phyloP scores from a whole-genome alignment of 2,888 invertebrate genomes.

The Stictocephala bisonia region DNA sequence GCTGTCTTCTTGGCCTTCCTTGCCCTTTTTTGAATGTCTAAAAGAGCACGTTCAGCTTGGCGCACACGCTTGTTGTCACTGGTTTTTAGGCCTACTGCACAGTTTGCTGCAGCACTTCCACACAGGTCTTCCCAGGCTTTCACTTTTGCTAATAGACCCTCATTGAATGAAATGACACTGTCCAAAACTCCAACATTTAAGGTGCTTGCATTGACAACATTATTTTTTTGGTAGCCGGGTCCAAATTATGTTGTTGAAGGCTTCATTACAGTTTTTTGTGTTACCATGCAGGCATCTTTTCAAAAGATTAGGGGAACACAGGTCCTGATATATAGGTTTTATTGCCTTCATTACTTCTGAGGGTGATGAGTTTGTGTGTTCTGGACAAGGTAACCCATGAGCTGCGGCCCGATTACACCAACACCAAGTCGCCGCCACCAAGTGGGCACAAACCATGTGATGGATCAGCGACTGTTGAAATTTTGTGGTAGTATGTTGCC shows the following conservation, averaged over 20 bases:
- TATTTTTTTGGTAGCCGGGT: neutral
- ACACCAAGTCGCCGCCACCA: neutral
- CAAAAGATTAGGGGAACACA: neutral
- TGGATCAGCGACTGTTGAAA: slow-evolving; percentile 22
- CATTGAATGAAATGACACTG: slow-evolving; percentile 1
- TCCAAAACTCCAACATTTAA: neutral
- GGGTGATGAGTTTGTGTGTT: neutral
- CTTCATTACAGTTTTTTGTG: slow-evolving; percentile 4
- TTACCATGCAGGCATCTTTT: slow-evolving; percentile 9
- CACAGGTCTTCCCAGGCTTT: slow-evolving; percentile 8
- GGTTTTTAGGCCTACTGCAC: neutral
- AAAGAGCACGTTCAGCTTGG: neutral
- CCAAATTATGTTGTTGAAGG: neutral
- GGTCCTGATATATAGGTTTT: neutral
- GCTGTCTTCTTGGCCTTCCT: slow-evolving; percentile 4
- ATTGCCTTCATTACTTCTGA: neutral
- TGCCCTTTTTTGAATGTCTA: slow-evolving; percentile 17
- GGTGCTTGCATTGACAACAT: neutral
- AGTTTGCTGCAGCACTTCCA: slow-evolving; percentile 11
- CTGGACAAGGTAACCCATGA: slow-evolving; percentile 3
- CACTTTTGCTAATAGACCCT: neutral
- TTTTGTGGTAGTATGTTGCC: slow-evolving; percentile 23
- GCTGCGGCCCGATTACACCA: slow-evolving; percentile 21
- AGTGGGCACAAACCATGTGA: neutral
- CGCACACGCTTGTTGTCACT: neutral